A percentile compares a stretch with the other conserved stretches of the same genome.
These are phyloP conservation scores for Felis catus DNA, from an alignment of 2,113 vertebrate genomes.

Conservation along the genomic window F.catus_Fca126_mat1.0 CM031412.1:191411001-191411500, in stretches of 20 bases:
- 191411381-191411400: neutral
- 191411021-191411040: neutral
- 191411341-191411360: neutral
- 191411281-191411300: neutral
- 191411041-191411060: neutral
- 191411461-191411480: neutral
- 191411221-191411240: neutral
- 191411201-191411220: neutral
- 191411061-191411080: neutral
- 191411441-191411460: neutral
- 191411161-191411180: neutral
- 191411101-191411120: neutral
- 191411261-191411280: conserved; percentile 8
- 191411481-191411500: neutral
- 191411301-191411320: neutral
- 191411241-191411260: neutral
- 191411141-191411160: neutral
- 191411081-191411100: neutral
- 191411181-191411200: neutral
- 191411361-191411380: neutral
- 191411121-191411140: neutral
- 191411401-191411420: neutral
- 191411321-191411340: neutral
- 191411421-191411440: neutral
- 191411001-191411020: no score